Percentiles rank a stretch among this genome's conserved stretches.
These are phyloP conservation scores for Polyommatus icarus DNA, from an alignment of 2,888 invertebrate genomes.

Conservation along the genomic window DNA sequence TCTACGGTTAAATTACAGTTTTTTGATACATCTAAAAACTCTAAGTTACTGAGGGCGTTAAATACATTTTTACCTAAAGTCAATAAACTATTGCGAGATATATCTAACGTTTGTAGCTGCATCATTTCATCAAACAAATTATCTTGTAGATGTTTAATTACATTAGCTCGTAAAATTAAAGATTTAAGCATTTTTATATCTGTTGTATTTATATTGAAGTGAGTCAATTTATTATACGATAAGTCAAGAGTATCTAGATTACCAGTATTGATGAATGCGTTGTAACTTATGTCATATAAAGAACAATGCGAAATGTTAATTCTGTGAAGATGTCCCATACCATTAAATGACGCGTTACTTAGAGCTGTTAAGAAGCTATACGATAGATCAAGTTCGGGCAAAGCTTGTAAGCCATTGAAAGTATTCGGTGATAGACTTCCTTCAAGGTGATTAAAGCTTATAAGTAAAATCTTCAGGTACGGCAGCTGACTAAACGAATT, in stretches of 20 bases:
- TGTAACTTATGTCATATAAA: slow-evolving; percentile 53
- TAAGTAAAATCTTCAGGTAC: slow-evolving; percentile 53
- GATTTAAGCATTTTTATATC: slow-evolving; percentile 48
- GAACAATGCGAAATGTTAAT: slow-evolving; percentile 58
- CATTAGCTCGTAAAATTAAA: slow-evolving; percentile 56
- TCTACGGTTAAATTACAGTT: slow-evolving; percentile 52
- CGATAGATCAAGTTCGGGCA: slow-evolving; percentile 60
- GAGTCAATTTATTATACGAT: slow-evolving; percentile 54
- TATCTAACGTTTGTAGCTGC: slow-evolving; percentile 45
- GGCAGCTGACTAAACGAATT: slow-evolving; percentile 52
- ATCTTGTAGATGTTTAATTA: slow-evolving; percentile 47
- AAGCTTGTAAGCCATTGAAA: slow-evolving; percentile 54
- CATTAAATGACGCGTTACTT: slow-evolving; percentile 57
- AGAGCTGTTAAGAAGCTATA: slow-evolving; percentile 49
- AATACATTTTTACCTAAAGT: slow-evolving; percentile 48
- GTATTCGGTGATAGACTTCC: slow-evolving; percentile 51
- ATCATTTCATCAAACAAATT: slow-evolving; percentile 42
- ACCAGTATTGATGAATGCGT: slow-evolving; percentile 53
- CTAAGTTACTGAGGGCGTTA: slow-evolving; percentile 46
- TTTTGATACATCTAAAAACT: slow-evolving; percentile 55
- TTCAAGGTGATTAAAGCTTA: slow-evolving; percentile 56
- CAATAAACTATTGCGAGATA: slow-evolving; percentile 53
- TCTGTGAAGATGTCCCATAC: slow-evolving; percentile 53
- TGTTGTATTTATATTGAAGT: slow-evolving; percentile 54
- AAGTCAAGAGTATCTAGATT: slow-evolving; percentile 56